phyloP scores from a whole-genome alignment of 2,113 vertebrate genomes.

The Romanogobio albipinnatus region DNA sequence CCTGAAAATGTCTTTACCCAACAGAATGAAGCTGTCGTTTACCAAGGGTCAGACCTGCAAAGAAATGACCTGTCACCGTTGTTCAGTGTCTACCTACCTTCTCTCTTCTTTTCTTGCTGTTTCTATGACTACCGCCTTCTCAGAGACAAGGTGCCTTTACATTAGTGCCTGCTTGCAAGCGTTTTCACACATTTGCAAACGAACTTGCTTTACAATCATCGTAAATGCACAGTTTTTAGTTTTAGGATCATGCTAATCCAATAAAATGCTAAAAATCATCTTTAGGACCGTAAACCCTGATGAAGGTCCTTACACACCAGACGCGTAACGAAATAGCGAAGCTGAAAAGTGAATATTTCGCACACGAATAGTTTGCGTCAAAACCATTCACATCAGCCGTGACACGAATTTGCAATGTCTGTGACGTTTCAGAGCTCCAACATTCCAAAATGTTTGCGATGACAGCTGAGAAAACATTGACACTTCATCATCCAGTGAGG shows the following conservation, averaged over 20 bases:
- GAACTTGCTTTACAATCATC: background rate
- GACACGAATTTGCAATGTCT: too few relatives aligned
- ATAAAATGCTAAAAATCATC: background rate
- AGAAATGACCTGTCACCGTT: slow-evolving; percentile 60
- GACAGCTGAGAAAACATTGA: too few relatives aligned
- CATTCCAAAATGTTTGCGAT: too few relatives aligned
- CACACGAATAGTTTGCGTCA: too few relatives aligned
- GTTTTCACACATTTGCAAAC: background rate
- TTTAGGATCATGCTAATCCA: background rate
- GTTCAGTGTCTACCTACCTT: slow-evolving; percentile 26
- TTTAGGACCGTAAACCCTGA: too few relatives aligned
- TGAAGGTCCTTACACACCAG: too few relatives aligned
- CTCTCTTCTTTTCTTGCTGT: slow-evolving; percentile 24
- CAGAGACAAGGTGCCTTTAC: background rate
- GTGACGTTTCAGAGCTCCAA: too few relatives aligned
- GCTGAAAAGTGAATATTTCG: too few relatives aligned
- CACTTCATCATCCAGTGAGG: too few relatives aligned
- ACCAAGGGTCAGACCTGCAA: slow-evolving; percentile 58
- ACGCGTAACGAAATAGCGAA: too few relatives aligned
- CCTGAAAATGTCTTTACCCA: slow-evolving; percentile 63
- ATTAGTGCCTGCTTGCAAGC: background rate
- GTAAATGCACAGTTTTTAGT: background rate
- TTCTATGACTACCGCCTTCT: slow-evolving; percentile 38
- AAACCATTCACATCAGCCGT: too few relatives aligned
- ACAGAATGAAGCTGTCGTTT: slow-evolving; percentile 60